Conservation (phyloP, 2,797 vertebrate genomes). For the Girardinus metallicus region DNA sequence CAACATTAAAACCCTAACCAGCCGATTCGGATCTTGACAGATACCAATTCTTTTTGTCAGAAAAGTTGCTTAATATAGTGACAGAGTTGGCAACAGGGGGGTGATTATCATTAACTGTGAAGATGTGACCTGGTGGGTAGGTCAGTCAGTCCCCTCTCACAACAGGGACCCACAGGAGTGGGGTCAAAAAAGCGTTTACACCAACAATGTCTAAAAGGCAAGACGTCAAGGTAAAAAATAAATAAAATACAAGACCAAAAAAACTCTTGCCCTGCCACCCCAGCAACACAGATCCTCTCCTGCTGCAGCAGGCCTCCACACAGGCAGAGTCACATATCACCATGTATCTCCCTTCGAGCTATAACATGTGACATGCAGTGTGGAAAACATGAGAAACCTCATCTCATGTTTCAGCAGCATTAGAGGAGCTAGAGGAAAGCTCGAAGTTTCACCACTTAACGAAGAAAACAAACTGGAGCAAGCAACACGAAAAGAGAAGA, state of each 20-base stretch:
- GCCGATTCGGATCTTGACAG: too few relatives aligned
- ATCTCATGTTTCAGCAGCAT: conserved; percentile 55
- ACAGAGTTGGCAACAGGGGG: too few relatives aligned
- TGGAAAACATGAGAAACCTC: conserved; percentile 57
- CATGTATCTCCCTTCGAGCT: conserved; percentile 42
- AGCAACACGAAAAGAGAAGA: conserved; percentile 4
- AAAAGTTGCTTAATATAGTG: too few relatives aligned
- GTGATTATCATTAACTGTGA: too few relatives aligned
- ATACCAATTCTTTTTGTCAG: too few relatives aligned
- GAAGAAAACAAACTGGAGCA: conserved; percentile 8
- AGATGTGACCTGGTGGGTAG: too few relatives aligned
- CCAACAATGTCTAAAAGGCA: background rate
- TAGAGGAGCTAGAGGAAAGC: conserved; percentile 32
- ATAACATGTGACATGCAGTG: conserved; percentile 55
- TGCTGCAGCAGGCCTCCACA: background rate
- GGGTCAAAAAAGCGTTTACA: background rate
- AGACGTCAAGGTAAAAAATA: background rate
- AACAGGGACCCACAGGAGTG: too few relatives aligned
- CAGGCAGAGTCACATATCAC: conserved; percentile 20
- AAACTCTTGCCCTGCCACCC: background rate
- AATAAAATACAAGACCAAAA: background rate
- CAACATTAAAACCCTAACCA: too few relatives aligned
- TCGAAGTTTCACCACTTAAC: conserved; percentile 14
- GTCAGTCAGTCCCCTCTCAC: too few relatives aligned
- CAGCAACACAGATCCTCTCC: background rate